phyloP scores from a whole-genome alignment of 2,113 vertebrate genomes.

The Mungos mungo region DNA sequence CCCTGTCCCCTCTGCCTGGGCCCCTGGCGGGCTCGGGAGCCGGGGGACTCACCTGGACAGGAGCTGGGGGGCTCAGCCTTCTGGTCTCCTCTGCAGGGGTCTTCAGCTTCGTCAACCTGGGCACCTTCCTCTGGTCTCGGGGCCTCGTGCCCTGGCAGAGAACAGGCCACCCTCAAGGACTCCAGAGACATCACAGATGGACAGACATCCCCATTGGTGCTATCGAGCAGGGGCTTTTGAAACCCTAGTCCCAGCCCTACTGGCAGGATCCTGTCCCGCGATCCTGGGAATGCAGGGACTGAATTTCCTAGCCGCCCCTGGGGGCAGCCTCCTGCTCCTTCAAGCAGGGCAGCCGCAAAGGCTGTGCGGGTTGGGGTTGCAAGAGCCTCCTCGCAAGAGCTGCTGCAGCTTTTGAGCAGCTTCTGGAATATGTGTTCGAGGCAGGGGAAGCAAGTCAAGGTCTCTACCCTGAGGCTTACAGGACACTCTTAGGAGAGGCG shows the following conservation, averaged over 20 bases:
- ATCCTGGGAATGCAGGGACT: not conserved
- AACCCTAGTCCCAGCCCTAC: not conserved
- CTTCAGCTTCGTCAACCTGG: slow-evolving; percentile 15
- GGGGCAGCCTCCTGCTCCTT: not conserved
- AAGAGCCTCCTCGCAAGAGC: not conserved
- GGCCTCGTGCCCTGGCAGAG: not conserved
- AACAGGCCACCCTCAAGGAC: slow-evolving; percentile 18
- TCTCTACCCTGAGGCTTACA: not conserved
- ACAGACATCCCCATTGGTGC: not conserved
- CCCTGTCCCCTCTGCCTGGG: not conserved
- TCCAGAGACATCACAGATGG: not conserved
- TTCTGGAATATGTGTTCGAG: not conserved
- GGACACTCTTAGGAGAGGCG: not conserved
- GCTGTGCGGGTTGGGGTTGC: not conserved
- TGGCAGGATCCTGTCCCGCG: not conserved
- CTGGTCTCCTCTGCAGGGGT: not conserved
- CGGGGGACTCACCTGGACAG: slow-evolving; percentile 71
- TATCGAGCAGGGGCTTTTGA: not conserved
- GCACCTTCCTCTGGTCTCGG: slow-evolving; percentile 11
- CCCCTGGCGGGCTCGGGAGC: not conserved
- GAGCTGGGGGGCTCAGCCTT: not conserved
- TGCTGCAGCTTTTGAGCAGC: not conserved
- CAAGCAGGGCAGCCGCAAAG: not conserved
- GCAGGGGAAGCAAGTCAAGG: not conserved
- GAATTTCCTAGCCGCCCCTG: not conserved